A percentile compares a stretch with the other conserved stretches of the same genome.
These are phyloP conservation scores for Dermochelys coriacea DNA, from an alignment of 2,797 vertebrate genomes.

Conservation along the genomic window DNA sequence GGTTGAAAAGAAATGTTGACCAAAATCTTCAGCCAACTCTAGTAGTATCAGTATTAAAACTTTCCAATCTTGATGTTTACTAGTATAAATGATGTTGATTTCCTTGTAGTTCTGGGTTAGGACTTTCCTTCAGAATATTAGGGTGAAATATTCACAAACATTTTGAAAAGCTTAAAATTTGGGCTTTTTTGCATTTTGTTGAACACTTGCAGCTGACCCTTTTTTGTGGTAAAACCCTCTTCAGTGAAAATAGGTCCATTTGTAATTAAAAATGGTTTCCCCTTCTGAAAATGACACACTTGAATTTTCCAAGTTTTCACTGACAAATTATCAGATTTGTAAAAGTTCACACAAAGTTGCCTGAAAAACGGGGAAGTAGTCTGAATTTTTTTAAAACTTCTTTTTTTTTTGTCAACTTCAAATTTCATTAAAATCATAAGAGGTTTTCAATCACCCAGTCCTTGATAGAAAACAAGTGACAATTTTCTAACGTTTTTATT, in stretches of 20 bases:
- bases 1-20: not conserved
- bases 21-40: not conserved
- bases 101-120: not conserved
- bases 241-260: not conserved
- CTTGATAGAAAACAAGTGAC: not conserved
- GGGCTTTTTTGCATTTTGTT: not conserved
- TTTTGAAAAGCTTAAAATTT: not conserved
- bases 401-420: not conserved
- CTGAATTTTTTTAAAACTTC: not conserved
- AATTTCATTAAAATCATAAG: not conserved
- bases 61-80: not conserved
- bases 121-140: not conserved
- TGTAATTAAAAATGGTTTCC: not conserved
- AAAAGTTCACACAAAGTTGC: not conserved
- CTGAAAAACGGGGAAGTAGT: not conserved
- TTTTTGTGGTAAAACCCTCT: not conserved
- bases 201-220: not conserved
- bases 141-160: not conserved
- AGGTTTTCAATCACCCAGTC: not conserved
- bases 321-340: not conserved
- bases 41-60: not conserved
- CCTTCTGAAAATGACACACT: not conserved
- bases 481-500: not conserved
- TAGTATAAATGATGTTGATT: not conserved
- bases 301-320: not conserved